Evolutionary conservation across 1,140 invertebrate species (phyloP).

Genomic region (Sminthurinus signatus): DNA sequence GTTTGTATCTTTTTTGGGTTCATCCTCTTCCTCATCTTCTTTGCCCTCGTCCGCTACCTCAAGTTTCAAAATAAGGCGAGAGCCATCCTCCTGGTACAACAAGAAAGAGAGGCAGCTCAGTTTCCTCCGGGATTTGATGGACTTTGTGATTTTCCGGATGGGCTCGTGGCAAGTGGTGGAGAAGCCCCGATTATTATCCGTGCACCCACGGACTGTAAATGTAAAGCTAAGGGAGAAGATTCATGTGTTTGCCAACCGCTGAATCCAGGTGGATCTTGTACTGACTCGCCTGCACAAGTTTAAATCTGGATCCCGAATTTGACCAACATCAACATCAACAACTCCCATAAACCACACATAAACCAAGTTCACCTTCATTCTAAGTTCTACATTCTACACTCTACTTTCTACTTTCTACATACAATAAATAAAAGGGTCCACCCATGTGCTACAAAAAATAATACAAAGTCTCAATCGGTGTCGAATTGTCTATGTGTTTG

Average conservation of each 20-base stretch:
- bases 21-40: slow-evolving; percentile 13
- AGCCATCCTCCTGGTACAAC: background rate
- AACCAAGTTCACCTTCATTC: too few species aligned
- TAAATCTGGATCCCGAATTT: too few species aligned
- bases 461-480: too few species aligned
- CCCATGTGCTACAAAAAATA: too few species aligned
- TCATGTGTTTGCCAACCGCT: slow-evolving; percentile 10
- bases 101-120: background rate
- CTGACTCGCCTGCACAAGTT: too few species aligned
- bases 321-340: too few species aligned
- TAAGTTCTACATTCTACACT: too few species aligned
- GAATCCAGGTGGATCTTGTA: background rate
- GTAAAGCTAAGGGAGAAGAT: background rate
- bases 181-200: too few species aligned
- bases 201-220: background rate
- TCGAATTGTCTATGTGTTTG: too few species aligned
- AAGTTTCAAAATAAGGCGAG: background rate
- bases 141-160: background rate
- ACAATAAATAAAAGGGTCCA: too few species aligned
- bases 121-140: background rate
- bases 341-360: too few species aligned
- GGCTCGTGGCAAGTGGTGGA: background rate
- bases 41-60: slow-evolving; percentile 9
- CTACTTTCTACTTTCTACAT: too few species aligned
- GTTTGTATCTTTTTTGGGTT: slow-evolving; percentile 12